Conservation (phyloP, 1,140 invertebrate species). For the Tetramorium simillimum region DNA sequence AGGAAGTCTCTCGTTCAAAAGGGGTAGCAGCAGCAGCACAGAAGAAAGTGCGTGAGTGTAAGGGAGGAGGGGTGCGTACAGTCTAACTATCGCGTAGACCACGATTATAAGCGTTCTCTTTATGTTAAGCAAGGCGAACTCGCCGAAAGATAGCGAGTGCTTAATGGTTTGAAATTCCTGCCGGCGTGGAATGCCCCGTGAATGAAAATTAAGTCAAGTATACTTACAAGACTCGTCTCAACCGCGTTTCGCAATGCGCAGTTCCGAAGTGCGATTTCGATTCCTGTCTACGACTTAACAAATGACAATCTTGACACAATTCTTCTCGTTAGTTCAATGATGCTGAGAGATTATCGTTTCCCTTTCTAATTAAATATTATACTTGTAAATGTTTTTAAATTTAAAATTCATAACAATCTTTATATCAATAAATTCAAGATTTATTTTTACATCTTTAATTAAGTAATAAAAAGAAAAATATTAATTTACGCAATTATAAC, state of each 20-base stretch:
- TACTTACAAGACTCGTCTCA: slow-evolving; percentile 66
- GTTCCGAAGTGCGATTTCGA: slow-evolving; percentile 33
- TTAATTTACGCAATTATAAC: background rate
- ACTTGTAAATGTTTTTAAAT: background rate
- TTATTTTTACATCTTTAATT: background rate
- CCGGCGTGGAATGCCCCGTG: slow-evolving; percentile 79
- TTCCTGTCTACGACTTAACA: slow-evolving; percentile 11
- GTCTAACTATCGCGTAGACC: slow-evolving; percentile 66
- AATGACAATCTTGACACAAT: background rate
- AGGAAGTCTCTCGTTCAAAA: slow-evolving; percentile 65
- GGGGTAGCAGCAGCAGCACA: slow-evolving; percentile 40
- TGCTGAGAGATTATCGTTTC: background rate
- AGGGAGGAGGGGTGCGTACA: slow-evolving; percentile 35
- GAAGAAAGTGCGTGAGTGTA: slow-evolving; percentile 21
- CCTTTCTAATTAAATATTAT: background rate
- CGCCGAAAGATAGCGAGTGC: slow-evolving; percentile 83
- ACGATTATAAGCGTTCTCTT: slow-evolving; percentile 69
- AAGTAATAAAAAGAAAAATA: background rate
- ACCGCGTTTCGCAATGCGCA: slow-evolving; percentile 1
- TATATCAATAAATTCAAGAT: background rate
- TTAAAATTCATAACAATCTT: background rate
- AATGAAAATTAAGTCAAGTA: slow-evolving; percentile 84
- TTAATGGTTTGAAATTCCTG: slow-evolving; percentile 84
- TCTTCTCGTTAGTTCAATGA: background rate
- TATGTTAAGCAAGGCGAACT: slow-evolving; percentile 76